phyloP scores from a whole-genome alignment of 2,113 vertebrate species.

The Ptilorrhoa leucosticta region DNA sequence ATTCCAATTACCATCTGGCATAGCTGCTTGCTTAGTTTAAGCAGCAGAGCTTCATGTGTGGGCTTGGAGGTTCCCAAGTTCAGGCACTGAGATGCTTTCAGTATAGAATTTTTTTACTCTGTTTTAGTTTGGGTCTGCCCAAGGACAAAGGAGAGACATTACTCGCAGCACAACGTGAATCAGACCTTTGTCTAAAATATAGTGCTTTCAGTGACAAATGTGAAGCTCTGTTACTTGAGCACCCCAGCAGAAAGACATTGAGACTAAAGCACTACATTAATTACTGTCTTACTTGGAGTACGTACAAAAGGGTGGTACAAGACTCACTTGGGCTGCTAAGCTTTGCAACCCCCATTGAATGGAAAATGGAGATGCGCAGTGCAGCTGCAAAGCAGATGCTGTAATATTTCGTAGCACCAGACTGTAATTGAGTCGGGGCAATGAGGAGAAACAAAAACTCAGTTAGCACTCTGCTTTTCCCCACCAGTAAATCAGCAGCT shows the following conservation, averaged over 20 bases:
- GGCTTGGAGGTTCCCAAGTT: background rate
- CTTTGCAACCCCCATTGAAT: background rate
- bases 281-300: background rate
- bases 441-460: background rate
- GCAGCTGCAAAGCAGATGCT: background rate
- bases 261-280: background rate
- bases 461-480: background rate
- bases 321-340: background rate
- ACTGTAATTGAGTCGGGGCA: background rate
- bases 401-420: background rate
- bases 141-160: background rate
- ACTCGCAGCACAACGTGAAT: background rate
- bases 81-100: background rate
- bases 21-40: background rate
- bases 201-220: background rate
- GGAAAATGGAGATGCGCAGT: background rate
- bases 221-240: background rate
- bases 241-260: background rate
- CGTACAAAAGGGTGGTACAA: background rate
- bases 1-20: background rate
- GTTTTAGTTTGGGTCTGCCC: background rate
- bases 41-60: background rate
- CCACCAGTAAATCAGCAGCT: background rate
- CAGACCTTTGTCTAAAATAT: background rate
- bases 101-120: background rate